phyloP scores from a whole-genome alignment of 1,140 invertebrate genomes.

The Varroa destructor region DNA sequence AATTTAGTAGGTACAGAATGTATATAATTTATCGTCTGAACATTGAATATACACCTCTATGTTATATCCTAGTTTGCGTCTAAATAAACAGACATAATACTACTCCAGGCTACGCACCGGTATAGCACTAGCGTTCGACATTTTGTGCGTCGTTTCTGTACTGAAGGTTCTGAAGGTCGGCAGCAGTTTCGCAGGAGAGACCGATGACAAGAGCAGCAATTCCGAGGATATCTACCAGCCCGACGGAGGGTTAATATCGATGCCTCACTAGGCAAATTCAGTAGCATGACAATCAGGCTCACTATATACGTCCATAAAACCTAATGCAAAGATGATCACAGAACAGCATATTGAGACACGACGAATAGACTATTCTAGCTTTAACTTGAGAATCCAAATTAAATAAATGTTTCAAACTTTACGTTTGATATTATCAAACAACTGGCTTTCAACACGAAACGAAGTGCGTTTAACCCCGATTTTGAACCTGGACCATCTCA shows the following conservation, averaged over 20 bases:
- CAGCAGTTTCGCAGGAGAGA: conserved; percentile 68
- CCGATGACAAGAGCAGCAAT: conserved; percentile 67
- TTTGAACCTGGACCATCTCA: too few species aligned
- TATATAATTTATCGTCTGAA: too few species aligned
- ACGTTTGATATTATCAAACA: not conserved
- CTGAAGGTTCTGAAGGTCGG: conserved; percentile 77
- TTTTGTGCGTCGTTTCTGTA: conserved; percentile 73
- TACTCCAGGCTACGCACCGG: conserved; percentile 47
- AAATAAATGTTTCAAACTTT: conserved; percentile 9
- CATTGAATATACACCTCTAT: too few species aligned
- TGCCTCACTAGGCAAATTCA: conserved; percentile 64
- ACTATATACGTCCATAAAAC: conserved; percentile 83
- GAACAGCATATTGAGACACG: conserved; percentile 4
- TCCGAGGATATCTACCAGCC: conserved; percentile 62
- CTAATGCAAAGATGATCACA: conserved; percentile 43
- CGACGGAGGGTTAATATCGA: conserved; percentile 59
- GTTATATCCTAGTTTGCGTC: too few species aligned
- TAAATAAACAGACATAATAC: too few species aligned
- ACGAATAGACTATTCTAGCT: too few species aligned
- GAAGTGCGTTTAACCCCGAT: too few species aligned
- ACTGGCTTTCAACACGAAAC: not conserved
- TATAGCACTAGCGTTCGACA: conserved; percentile 71
- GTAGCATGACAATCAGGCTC: conserved; percentile 75
- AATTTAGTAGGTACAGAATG: too few species aligned
- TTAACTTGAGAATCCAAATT: not conserved